Evolutionary conservation across 1,140 invertebrate genomes (phyloP).

Genomic region (Polypedilum pembai): DNA sequence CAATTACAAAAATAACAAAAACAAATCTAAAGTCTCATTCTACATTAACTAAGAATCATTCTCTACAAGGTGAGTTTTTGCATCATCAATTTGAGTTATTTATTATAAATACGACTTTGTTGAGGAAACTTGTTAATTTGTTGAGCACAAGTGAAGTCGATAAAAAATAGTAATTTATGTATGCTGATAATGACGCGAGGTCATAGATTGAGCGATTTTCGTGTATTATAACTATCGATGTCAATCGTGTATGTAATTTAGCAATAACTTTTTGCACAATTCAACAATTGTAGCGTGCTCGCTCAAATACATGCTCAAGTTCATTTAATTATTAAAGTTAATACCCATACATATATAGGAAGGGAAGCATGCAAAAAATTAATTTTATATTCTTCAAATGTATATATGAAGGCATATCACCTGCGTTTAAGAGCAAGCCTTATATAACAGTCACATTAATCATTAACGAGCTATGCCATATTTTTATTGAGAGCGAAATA

Average conservation of each 20-base stretch:
- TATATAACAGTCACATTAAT: background rate
- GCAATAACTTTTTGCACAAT: background rate
- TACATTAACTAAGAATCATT: too few relatives aligned
- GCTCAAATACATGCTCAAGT: background rate
- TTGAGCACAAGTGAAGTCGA: background rate
- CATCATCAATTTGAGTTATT: background rate
- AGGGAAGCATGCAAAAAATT: background rate
- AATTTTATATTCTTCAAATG: background rate
- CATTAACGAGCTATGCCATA: too few relatives aligned
- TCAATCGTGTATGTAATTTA: background rate
- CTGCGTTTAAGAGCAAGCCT: background rate
- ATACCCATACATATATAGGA: background rate
- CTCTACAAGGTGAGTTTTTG: background rate
- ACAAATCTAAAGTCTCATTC: background rate
- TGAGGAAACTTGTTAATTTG: background rate
- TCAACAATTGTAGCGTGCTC: background rate
- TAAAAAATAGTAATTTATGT: background rate
- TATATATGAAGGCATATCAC: constrained; percentile 1
- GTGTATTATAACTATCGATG: background rate
- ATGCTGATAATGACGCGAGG: background rate
- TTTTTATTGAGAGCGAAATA: background rate
- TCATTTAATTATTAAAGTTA: constrained; percentile 25
- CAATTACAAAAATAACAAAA: background rate
- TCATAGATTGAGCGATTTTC: background rate
- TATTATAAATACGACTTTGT: background rate